Evolutionary conservation across 2,888 invertebrate genomes (phyloP).

Genomic region (Cantharis rufa): DNA sequence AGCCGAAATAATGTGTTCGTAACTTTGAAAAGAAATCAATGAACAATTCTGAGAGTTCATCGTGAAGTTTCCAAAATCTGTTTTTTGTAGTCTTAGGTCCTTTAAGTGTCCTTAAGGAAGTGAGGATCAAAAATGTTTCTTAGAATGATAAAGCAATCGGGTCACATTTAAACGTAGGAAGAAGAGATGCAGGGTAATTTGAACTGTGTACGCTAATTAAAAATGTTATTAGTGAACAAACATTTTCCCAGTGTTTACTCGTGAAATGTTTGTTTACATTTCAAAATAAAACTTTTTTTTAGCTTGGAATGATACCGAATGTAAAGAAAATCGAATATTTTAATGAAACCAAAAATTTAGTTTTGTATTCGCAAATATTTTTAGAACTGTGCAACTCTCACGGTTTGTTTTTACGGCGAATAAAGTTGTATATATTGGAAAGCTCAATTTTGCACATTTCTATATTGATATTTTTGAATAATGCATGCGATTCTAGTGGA

Average conservation of each 20-base stretch:
- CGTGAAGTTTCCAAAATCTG: neutral
- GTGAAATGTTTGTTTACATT: neutral
- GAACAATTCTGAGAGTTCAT: neutral
- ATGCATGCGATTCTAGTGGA: neutral
- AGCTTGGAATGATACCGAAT: neutral
- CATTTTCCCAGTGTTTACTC: neutral
- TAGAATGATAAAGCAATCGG: too few species aligned
- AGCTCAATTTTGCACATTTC: conserved; percentile 11
- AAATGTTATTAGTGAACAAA: neutral
- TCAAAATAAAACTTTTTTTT: neutral
- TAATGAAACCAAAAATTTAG: neutral
- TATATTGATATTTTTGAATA: neutral
- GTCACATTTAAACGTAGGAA: too few species aligned
- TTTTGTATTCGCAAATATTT: neutral
- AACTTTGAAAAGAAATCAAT: neutral
- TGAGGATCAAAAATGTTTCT: neutral
- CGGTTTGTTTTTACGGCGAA: conserved; percentile 5
- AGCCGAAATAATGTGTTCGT: neutral
- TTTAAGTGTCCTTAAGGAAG: neutral
- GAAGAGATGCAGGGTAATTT: neutral
- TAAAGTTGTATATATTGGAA: conserved; percentile 11
- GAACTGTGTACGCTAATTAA: neutral
- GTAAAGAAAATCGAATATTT: neutral
- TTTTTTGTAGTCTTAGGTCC: neutral
- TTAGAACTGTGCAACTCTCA: neutral